Evolutionary conservation across 2,113 vertebrate species (phyloP), one percentile per base, ranked within the genome.

Genomic region (Onychostoma macrolepis): DNA sequence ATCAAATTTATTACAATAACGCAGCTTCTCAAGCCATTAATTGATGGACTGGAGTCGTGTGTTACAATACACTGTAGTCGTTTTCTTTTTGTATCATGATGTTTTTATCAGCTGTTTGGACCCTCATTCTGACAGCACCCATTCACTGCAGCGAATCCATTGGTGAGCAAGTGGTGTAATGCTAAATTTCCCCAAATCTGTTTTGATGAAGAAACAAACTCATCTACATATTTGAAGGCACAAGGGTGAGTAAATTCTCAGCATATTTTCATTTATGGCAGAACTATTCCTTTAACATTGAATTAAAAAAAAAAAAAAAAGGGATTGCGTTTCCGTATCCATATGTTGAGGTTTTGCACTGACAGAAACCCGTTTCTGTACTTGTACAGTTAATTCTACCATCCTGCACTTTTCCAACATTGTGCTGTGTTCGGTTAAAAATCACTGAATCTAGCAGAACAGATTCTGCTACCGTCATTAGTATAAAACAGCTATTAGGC

Each of bases 341-440:
- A 17, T n/a, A 10, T 36, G 4, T 74, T 6, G 8, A 75, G 61
- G 30, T 80, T 50, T 80, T 15, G 41, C 26, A 11, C 45, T 71
- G 45, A 17, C 50, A 69, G 83, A 36, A 88, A 82, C 84, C 41
- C 79, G 89, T 53, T 91, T 89, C 89, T 90, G 92, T 61, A 28
- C 53, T 88, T 82, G 38, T 41, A 19, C 24, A 3, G 91, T 82
- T 33, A 87, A 65, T 85, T 92, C 84, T 86, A 86, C 87, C 81
- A n/a, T 71, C 87, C 81, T 88, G 58, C 81, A 87, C 89, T 88
- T 88, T 78, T n/a, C 24, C 33, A 33, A 17, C 50, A 24, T 89
- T 90, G 65, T 92, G 91, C 93, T 89, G 89, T 77, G 85, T 90
- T 33, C 36, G 76, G 79, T 88, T 69, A 78, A 90, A 84, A 81